Base-by-base conservation (phyloP, 2,797 vertebrate species). In the Leptodactylus fallax region DNA sequence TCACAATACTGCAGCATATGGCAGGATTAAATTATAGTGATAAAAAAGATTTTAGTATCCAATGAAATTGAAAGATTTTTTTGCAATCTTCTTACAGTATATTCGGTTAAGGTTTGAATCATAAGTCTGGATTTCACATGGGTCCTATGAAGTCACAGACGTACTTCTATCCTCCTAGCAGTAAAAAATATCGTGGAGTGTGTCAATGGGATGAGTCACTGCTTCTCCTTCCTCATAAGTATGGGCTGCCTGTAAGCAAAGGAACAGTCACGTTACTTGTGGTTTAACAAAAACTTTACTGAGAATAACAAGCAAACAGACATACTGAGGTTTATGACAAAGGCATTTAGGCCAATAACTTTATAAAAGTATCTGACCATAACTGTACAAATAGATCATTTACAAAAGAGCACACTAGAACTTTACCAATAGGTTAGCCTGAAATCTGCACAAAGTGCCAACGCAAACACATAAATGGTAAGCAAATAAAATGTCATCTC, bases 131-230 rank as follows among this genome's bases (percentile, higher is more conserved):
- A 17, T 71, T 69, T 36, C 81, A 83, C 65, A 45, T 72, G 82
- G 69, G 69, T 74, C 69, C 65, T 84, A 74, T 45, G 51, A 83
- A 56, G 67, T 71, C 51, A 74, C 82, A 74, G 23, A 47, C 13
- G 36, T 71, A 36, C 27, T 13, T 74, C 82, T 56, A 84, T 84
- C 81, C 63, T 49, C 79, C 25, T 27, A 72, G 81, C 13, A 83
- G 53, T 81, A 81, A 19, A 63, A 45, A 63, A 49, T 45, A 61
- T 81, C 47, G 21, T 67, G 61, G 80, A 67, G 80, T 72, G 63
- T 83, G 65, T 55, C 67, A 83, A 25, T 58, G 11, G 60, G 21
- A 74, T 84, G 69, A 84, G 69, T 84, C 67, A 84, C 27, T 60
- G 25, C 16, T 21, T 27, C 55, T 74, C 17, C 17, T 56, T 53